A percentile compares a stretch with the other conserved stretches of the same genome.
Evolutionary conservation across 1,140 invertebrate genomes (phyloP).

Genomic region (Cotesia typhae): DNA sequence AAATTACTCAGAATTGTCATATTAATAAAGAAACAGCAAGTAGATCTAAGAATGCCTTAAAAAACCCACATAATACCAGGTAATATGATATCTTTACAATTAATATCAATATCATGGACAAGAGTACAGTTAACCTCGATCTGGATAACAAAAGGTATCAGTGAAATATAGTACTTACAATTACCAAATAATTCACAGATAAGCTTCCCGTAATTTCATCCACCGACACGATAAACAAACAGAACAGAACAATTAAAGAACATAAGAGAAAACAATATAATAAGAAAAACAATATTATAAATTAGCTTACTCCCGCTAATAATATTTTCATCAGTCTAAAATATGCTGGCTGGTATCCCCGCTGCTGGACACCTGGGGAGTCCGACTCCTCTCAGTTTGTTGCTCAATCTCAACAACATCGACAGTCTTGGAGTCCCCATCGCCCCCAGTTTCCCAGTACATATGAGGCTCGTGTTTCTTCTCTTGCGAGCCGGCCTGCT

Average conservation of each 20-base stretch:
- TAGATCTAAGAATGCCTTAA: too few species aligned
- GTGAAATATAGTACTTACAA: slow-evolving; percentile 21
- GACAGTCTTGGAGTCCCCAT: slow-evolving; percentile 46
- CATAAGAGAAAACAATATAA: slow-evolving; percentile 1
- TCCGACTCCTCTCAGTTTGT: slow-evolving; percentile 2
- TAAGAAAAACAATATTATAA: background rate
- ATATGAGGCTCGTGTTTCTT: slow-evolving; percentile 19
- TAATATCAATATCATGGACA: too few species aligned
- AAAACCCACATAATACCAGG: too few species aligned
- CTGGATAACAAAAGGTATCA: too few species aligned
- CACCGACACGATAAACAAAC: slow-evolving; percentile 12
- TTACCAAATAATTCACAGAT: slow-evolving; percentile 24
- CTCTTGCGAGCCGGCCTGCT: slow-evolving; percentile 41
- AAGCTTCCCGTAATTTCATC: background rate
- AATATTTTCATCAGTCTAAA: slow-evolving; percentile 48
- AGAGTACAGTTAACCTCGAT: too few species aligned
- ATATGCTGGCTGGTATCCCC: slow-evolving; percentile 2
- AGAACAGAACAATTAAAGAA: slow-evolving; percentile 5
- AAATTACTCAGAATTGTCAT: too few species aligned
- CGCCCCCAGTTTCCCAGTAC: slow-evolving; percentile 27
- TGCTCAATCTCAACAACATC: slow-evolving; percentile 43
- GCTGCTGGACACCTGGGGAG: background rate
- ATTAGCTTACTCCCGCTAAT: slow-evolving; percentile 44
- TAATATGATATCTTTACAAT: too few species aligned
- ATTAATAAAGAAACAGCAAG: too few species aligned